These are phyloP conservation scores for Sitobion miscanthi DNA, from an alignment of 1,140 invertebrate species.

Conservation along the genomic window DNA sequence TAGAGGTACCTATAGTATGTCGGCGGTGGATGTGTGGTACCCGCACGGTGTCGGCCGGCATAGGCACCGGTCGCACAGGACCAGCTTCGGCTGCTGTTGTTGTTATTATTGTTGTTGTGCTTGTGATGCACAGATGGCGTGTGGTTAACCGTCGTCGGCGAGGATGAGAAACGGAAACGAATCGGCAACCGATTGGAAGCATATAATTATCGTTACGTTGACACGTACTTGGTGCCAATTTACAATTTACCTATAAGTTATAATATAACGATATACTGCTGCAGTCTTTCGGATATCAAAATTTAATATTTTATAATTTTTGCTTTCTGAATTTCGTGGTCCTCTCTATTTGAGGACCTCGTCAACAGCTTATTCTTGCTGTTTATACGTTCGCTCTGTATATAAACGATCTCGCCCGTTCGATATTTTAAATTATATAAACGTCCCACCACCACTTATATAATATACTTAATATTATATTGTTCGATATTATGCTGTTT, in stretches of 20 bases:
- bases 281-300: neutral
- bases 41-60: neutral
- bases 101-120: neutral
- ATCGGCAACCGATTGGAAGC: neutral
- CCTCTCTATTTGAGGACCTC: neutral
- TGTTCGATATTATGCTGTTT: conserved; percentile 3
- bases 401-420: neutral
- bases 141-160: too few relatives aligned
- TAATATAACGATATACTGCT: neutral
- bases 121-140: neutral
- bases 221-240: neutral
- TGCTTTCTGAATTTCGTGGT: too few relatives aligned
- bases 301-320: neutral
- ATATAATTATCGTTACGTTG: neutral
- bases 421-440: conserved; percentile 5
- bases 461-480: neutral
- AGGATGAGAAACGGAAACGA: neutral
- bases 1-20: neutral
- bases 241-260: neutral
- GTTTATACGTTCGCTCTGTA: neutral
- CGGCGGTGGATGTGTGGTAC: neutral
- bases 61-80: conserved; percentile 32
- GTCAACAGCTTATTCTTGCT: neutral
- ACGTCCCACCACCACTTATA: neutral
- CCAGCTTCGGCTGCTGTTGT: neutral